Base-by-base conservation (phyloP, 30 jellyfish, hydroid and myxozoan species). In the Cassiopea andromeda region DNA sequence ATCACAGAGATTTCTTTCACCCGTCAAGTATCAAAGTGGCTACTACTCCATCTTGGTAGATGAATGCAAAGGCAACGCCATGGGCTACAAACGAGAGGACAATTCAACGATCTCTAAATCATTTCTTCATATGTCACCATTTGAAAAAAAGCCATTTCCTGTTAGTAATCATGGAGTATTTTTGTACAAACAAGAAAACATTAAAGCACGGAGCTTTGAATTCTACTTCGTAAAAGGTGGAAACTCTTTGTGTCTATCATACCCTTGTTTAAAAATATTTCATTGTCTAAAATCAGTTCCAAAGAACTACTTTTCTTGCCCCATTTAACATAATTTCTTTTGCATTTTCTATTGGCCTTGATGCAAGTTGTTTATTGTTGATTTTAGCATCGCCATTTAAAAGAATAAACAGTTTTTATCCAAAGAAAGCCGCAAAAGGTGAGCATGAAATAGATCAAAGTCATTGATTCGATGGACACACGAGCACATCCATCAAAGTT, bases 371-470 rank as follows among this genome's bases (percentile, higher is more conserved):
- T 58, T 14, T 58, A 0, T 58, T 6, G 0, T 58, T 6, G 15
- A 64, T 64, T 64, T 64, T 64, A 13, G 73, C 73, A 64, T 64
- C 73, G 8, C 69, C 93, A 46, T 85, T 73, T 73, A 75, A 85
- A 58, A 43, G 87, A 9, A 75, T 85, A 54, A 73, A 17, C 75
- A 58, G 82, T 18, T 85, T 85, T 50, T 85, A 85, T 49, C 93
- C 93, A 85, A 85, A 57, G 57, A n/a, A 54, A 73, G 76, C 47
- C 50, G 1, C 58, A 54, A 6, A 54, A 54, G 64, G 64, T 54
- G 12, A 54, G 64, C 64, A 10, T 6, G 10, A 54, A 54, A 54
- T 3, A 54, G 7, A 54, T 54, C 10, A 54, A 54, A 54, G 7
- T 3, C 12, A 3, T 6, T 10, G 12, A 54, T 10, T 6, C 64